These are phyloP conservation scores for Danionella cerebrum DNA, from an alignment of 2,113 vertebrate genomes.

Conservation along the genomic window DNA sequence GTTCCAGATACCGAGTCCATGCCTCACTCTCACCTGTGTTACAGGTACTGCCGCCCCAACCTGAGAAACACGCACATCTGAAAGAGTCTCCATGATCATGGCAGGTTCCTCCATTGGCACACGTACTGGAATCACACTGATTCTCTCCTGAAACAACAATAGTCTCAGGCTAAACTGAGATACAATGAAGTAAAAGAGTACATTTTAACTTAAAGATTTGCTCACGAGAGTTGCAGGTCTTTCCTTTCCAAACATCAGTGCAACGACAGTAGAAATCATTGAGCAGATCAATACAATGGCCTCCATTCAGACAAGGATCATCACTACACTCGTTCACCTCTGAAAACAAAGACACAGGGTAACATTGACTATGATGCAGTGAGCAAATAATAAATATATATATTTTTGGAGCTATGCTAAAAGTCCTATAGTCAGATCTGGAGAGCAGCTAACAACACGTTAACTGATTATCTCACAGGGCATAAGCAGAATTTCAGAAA, in stretches of 20 bases:
- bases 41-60: constrained; percentile 87
- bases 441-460: too few species aligned
- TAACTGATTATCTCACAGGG: too few species aligned
- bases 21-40: constrained; percentile 68
- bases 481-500: too few species aligned
- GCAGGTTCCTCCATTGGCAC: constrained; percentile 87
- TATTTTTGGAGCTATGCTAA: too few species aligned
- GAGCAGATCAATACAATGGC: constrained; percentile 76
- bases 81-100: constrained; percentile 84
- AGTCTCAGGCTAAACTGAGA: constrained; percentile 1
- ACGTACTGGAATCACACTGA: constrained; percentile 86
- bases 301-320: constrained; percentile 84
- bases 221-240: constrained; percentile 90
- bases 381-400: too few species aligned
- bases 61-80: constrained; percentile 77
- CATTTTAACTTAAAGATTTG: constrained; percentile 24
- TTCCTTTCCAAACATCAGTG: constrained; percentile 87
- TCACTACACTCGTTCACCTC: constrained; percentile 87
- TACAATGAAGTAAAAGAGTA: background rate
- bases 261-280: constrained; percentile 91
- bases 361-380: too few species aligned
- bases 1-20: background rate
- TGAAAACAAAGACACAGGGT: constrained; percentile 41
- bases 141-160: constrained; percentile 70
- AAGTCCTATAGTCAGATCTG: too few species aligned